These are phyloP conservation scores for Thalassoma bifasciatum DNA, from an alignment of 2,113 vertebrate genomes.

Conservation along the genomic window DNA sequence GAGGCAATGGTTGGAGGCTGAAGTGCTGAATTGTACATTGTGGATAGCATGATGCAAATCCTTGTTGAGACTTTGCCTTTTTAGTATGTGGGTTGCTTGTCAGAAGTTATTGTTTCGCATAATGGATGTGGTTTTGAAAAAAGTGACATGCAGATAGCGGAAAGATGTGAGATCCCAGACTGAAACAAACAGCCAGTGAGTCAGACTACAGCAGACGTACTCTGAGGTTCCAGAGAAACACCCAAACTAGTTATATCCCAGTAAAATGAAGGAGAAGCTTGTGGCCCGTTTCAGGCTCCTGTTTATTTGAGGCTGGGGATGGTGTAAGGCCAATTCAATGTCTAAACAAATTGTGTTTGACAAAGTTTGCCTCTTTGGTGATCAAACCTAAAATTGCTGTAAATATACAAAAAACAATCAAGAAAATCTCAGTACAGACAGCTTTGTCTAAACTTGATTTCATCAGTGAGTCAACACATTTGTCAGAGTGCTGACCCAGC, in stretches of 20 bases:
- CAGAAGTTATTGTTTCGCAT: not conserved
- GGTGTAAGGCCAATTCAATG: not conserved
- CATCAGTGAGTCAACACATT: constrained; percentile 30
- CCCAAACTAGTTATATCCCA: not conserved
- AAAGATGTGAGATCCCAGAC: not conserved
- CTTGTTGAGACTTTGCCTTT: too few relatives aligned
- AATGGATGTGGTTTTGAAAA: not conserved
- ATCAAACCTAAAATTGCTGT: not conserved
- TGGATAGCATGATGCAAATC: too few relatives aligned
- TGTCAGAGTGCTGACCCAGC: not conserved
- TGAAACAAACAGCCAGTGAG: not conserved
- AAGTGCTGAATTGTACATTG: too few relatives aligned
- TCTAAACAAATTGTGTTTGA: not conserved
- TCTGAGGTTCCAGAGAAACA: not conserved
- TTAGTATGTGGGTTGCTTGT: too few relatives aligned
- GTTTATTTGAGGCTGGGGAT: not conserved
- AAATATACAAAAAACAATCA: not conserved
- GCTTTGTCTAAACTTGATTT: not conserved
- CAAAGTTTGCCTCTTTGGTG: not conserved
- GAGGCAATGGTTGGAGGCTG: too few relatives aligned
- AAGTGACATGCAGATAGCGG: not conserved
- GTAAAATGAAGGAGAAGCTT: not conserved
- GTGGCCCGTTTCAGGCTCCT: not conserved
- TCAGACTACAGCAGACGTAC: not conserved
- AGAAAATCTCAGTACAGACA: not conserved